Evolutionary conservation across 1,140 invertebrate species (phyloP).

Genomic region (Lerema accius): DNA sequence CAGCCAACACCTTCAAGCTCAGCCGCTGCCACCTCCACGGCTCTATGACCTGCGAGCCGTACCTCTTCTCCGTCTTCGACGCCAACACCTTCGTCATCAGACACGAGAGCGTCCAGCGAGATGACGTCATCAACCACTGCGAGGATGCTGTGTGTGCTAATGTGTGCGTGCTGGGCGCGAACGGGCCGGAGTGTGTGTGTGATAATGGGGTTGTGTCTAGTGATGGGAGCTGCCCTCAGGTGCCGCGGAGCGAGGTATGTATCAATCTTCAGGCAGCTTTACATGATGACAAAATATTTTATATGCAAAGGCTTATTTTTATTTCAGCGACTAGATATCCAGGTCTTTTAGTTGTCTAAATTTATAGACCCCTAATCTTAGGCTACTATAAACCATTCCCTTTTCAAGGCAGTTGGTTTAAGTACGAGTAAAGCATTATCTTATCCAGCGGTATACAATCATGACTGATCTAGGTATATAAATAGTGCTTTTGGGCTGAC

Average conservation of each 20-base stretch:
- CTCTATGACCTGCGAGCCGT: slow-evolving; percentile 67
- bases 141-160: slow-evolving; percentile 75
- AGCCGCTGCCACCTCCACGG: slow-evolving; percentile 83
- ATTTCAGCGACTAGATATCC: too few species aligned
- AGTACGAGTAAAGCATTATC: too few species aligned
- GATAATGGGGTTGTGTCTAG: slow-evolving; percentile 67
- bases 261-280: too few species aligned
- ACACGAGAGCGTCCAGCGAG: slow-evolving; percentile 82
- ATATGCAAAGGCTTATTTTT: too few species aligned
- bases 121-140: slow-evolving; percentile 76
- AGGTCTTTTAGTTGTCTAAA: too few species aligned
- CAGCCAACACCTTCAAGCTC: slow-evolving; percentile 73
- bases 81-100: slow-evolving; percentile 82
- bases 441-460: too few species aligned
- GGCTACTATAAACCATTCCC: too few species aligned
- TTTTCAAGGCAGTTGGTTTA: too few species aligned
- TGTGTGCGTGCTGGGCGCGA: slow-evolving; percentile 81
- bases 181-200: slow-evolving; percentile 83
- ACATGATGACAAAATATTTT: too few species aligned
- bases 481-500: too few species aligned
- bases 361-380: too few species aligned
- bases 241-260: slow-evolving; percentile 42
- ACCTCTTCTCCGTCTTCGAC: slow-evolving; percentile 68
- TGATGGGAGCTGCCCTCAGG: slow-evolving; percentile 39
- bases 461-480: too few species aligned